Evolutionary conservation across 1,140 invertebrate species (phyloP).

Genomic region (Brachionus rotundiformis): DNA sequence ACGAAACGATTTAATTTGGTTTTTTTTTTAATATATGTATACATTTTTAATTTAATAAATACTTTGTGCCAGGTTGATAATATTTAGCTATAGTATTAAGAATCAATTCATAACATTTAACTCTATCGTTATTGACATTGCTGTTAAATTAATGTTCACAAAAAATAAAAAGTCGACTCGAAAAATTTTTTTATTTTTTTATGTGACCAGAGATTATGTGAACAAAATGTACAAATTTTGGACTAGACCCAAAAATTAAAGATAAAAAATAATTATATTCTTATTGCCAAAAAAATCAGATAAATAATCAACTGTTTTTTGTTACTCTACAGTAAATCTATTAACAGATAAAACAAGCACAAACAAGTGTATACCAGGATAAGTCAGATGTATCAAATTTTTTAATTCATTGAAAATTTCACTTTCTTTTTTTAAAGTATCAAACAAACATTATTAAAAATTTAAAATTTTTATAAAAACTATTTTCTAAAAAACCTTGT

Average conservation of each 20-base stretch:
- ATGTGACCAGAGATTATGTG: neutral
- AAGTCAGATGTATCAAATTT: neutral
- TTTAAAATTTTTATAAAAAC: neutral
- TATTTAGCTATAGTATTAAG: constrained; percentile 13
- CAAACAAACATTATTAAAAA: neutral
- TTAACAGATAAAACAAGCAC: neutral
- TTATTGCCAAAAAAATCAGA: neutral
- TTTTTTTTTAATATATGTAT: too few relatives aligned
- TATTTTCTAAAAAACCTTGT: neutral
- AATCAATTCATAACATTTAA: constrained; percentile 7
- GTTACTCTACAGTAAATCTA: neutral
- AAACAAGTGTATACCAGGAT: neutral
- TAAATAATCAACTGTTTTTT: neutral
- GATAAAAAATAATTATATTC: neutral
- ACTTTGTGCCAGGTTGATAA: constrained; percentile 3
- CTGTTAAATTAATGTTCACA: too few relatives aligned
- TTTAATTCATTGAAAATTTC: neutral
- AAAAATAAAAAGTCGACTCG: neutral
- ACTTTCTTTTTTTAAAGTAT: neutral
- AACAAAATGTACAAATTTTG: neutral
- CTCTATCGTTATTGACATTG: constrained; percentile 5
- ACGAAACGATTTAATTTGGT: too few relatives aligned
- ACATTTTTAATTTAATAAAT: constrained; percentile 8
- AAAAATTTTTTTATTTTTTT: neutral
- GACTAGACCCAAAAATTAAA: too few relatives aligned